Evolutionary conservation across 2,888 invertebrate species (phyloP).

Genomic region (Polydrusus cervinus): DNA sequence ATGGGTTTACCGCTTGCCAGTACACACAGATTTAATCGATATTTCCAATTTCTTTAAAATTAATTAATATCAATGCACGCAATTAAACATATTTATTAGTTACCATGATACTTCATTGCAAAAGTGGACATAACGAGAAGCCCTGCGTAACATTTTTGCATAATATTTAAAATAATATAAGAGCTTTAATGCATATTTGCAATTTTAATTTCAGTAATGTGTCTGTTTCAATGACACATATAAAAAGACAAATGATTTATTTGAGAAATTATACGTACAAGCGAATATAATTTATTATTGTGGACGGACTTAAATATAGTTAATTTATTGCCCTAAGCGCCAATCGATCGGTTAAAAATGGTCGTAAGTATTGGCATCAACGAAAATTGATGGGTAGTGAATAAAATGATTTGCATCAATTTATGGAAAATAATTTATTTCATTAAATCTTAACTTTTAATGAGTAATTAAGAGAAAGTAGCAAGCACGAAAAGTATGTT

Average conservation of each 20-base stretch:
- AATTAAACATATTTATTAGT: no score
- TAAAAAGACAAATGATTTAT: conserved; percentile 10
- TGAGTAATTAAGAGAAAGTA: background rate
- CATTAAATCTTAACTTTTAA: background rate
- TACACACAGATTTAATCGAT: no score
- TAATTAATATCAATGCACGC: no score
- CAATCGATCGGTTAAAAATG: background rate
- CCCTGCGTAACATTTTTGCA: background rate
- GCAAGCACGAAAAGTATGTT: no score
- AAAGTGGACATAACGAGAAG: no score
- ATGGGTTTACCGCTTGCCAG: no score
- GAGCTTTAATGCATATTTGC: conserved; percentile 7
- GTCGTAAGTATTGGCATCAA: conserved; percentile 4
- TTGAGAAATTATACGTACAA: conserved; percentile 1
- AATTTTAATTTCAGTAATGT: conserved; percentile 20
- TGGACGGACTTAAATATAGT: background rate
- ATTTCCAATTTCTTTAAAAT: no score
- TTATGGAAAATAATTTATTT: background rate
- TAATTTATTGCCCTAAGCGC: conserved; percentile 16
- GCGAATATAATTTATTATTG: conserved; percentile 12
- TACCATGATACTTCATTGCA: no score
- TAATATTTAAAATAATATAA: conserved; percentile 8
- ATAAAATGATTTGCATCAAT: conserved; percentile 4
- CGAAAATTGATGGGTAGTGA: background rate
- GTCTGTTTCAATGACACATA: conserved; percentile 15